These are phyloP conservation scores for Phoxinus phoxinus DNA, from an alignment of 2,113 vertebrate species.

Conservation along the genomic window DNA sequence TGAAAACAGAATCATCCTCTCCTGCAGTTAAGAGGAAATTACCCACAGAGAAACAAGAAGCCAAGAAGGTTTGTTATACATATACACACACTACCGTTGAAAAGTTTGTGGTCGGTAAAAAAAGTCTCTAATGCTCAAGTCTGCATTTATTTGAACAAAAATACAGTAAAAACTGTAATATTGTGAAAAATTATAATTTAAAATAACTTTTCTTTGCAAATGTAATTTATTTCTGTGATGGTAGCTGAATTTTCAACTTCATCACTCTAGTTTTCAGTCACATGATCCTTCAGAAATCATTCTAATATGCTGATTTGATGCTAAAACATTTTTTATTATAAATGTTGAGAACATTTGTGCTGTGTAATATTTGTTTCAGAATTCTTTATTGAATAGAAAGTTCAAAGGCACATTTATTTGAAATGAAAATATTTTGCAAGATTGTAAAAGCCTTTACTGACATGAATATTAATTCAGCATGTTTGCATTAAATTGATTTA, in stretches of 20 bases:
- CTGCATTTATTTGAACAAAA: background rate
- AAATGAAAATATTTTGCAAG: too few relatives aligned
- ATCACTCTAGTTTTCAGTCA: background rate
- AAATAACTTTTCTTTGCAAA: background rate
- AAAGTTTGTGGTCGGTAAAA: background rate
- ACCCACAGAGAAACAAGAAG: conserved; percentile 57
- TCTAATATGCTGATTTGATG: background rate
- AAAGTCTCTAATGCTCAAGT: background rate
- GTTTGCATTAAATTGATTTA: too few relatives aligned
- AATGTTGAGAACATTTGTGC: background rate
- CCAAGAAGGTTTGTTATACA: conserved; percentile 76
- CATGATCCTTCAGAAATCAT: background rate
- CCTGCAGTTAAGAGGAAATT: conserved; percentile 74
- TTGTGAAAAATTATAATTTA: background rate
- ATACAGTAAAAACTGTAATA: background rate
- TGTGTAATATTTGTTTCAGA: background rate
- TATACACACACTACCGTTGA: background rate
- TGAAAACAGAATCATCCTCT: conserved; percentile 72
- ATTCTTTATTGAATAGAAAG: too few relatives aligned
- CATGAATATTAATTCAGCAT: too few relatives aligned
- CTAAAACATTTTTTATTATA: background rate
- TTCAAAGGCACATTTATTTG: too few relatives aligned
- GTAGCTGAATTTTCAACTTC: background rate
- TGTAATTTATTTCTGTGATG: background rate
- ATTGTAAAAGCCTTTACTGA: background rate